phyloP scores from a whole-genome alignment of 1,140 invertebrate genomes.

The Dreissena polymorpha region DNA sequence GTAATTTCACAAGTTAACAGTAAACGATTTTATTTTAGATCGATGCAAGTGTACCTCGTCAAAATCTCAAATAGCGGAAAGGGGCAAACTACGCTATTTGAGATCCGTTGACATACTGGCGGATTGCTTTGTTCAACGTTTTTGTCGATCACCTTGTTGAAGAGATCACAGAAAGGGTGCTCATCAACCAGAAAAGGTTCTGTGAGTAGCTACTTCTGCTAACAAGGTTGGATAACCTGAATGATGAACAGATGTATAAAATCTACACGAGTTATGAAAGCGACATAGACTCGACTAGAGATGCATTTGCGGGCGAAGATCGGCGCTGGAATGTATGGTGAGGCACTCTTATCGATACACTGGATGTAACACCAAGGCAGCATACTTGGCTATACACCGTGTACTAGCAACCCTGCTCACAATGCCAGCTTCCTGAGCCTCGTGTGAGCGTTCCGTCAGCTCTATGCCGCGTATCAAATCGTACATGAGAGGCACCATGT shows the following conservation, averaged over 20 bases:
- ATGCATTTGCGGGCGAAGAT: conserved; percentile 5
- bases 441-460: conserved; percentile 32
- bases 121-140: conserved; percentile 8
- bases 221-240: not conserved
- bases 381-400: not conserved
- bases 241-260: conserved; percentile 15
- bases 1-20: too few species aligned
- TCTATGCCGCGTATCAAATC: conserved; percentile 21
- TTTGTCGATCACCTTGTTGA: conserved; percentile 25
- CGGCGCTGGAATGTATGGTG: conserved; percentile 23
- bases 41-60: conserved; percentile 20
- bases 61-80: not conserved
- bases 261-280: not conserved
- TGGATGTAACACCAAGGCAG: conserved; percentile 6
- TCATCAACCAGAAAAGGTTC: conserved; percentile 21
- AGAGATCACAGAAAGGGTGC: not conserved
- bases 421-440: conserved; percentile 37
- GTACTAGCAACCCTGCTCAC: conserved; percentile 1
- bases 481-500: conserved; percentile 21
- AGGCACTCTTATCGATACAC: not conserved
- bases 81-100: conserved; percentile 17
- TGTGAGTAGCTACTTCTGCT: conserved; percentile 23
- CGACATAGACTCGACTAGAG: conserved; percentile 15
- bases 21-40: conserved; percentile 1
- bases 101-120: conserved; percentile 33